Base-by-base conservation (phyloP, 2,797 vertebrate genomes). In the Sebastes diploproa region DNA sequence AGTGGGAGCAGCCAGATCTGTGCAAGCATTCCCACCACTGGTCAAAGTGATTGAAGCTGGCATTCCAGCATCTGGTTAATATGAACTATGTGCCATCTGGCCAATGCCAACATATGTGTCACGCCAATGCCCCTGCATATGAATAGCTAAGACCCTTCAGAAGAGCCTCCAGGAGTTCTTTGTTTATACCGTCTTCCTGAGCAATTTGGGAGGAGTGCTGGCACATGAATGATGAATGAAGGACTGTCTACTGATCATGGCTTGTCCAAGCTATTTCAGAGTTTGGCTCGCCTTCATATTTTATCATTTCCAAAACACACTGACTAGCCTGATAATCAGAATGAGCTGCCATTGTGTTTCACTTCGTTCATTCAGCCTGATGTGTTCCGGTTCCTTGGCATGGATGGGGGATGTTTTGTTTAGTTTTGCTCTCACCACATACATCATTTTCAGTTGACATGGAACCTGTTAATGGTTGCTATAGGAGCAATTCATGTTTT, bases 31-130 rank as follows among this genome's bases (percentile, higher is more conserved):
- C 56, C 80, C 30, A 20, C 72, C 78, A 80, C 66, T 64, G 83
- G 85, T 92, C 85, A 70, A 46, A 74, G 61, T 80, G 75, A 92
- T 79, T 78, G 79, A 92, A 86, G 75, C 14, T 91, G 91, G 84
- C 92, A 86, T 91, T 25, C 71, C 56, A 88, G 81, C 88, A 90
- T 90, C 73, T 91, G 89, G 76, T 87, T 91, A 82, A 88, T 88
- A 78, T 85, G 85, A 91, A 81, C 81, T 76, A 75, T 78, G 69
- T 73, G 70, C 82, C 84, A 83, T 61, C 88, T 78, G 76, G 78
- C 72, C 65, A 69, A 46, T 20, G 30, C 36, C 66, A 80, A 75
- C 77, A 82, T 74, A 66, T 83, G 86, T 74, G 83, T 85, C 73
- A 85, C 55, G 38, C 81, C 82, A 64, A 20, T 59, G 66, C 81